These are phyloP conservation scores for Plagodis pulveraria DNA, from an alignment of 2,888 invertebrate genomes.

Conservation along the genomic window DNA sequence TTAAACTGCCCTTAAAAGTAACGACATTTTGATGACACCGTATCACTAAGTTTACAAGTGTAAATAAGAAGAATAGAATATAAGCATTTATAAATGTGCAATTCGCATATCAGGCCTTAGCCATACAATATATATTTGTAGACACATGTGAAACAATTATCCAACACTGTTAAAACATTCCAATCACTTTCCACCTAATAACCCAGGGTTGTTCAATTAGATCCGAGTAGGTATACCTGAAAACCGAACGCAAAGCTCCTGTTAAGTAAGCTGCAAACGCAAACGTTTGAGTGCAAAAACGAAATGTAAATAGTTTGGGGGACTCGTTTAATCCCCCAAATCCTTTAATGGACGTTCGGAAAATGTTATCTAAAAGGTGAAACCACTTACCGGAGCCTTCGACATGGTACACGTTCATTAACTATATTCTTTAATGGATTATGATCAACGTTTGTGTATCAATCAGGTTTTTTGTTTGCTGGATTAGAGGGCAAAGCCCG, in stretches of 20 bases:
- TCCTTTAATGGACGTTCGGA: conserved; percentile 74
- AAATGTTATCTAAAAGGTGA: conserved; percentile 64
- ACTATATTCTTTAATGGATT: background rate
- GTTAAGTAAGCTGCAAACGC: conserved; percentile 40
- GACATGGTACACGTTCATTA: conserved; percentile 18
- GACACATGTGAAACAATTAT: background rate
- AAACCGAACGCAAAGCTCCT: conserved; percentile 32
- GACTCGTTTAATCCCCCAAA: conserved; percentile 66
- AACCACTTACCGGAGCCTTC: conserved; percentile 47
- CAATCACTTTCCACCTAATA: conserved; percentile 17
- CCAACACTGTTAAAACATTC: background rate
- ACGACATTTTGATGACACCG: too few relatives aligned
- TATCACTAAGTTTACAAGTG: too few relatives aligned
- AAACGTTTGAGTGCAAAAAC: conserved; percentile 54
- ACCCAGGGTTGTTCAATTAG: conserved; percentile 22
- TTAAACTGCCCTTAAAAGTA: too few relatives aligned
- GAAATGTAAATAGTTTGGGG: conserved; percentile 49
- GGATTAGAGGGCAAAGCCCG: too few relatives aligned
- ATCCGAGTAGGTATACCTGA: conserved; percentile 29
- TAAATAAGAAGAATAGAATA: too few relatives aligned
- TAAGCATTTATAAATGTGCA: too few relatives aligned
- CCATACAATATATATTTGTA: too few relatives aligned
- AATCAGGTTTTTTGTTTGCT: too few relatives aligned
- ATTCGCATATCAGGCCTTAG: too few relatives aligned
- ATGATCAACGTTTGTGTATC: too few relatives aligned